phyloP scores from a whole-genome alignment of 2,888 invertebrate species.

The Melinopterus prodromus region DNA sequence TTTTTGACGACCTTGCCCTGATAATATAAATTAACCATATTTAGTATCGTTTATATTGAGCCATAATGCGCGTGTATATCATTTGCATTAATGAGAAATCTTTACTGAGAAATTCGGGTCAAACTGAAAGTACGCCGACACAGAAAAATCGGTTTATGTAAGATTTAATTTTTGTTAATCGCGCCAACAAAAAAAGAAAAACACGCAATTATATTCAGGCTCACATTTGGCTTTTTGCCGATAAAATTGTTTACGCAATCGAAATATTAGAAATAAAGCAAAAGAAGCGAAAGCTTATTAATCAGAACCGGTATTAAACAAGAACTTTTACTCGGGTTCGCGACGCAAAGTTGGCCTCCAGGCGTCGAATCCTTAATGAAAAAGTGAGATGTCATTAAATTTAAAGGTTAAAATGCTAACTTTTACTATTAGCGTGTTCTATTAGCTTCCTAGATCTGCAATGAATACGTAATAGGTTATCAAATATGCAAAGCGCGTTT shows the following conservation, averaged over 20 bases:
- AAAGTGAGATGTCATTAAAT: slow-evolving; percentile 15
- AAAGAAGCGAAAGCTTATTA: slow-evolving; percentile 27
- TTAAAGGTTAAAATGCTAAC: slow-evolving; percentile 12
- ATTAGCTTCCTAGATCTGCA: neutral
- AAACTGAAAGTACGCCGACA: slow-evolving; percentile 39
- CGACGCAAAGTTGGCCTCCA: neutral
- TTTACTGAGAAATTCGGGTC: slow-evolving; percentile 48
- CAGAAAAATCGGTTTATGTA: neutral
- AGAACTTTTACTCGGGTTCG: slow-evolving; percentile 28
- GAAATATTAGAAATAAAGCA: neutral
- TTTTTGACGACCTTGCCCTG: neutral
- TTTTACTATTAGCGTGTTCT: neutral
- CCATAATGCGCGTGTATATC: neutral
- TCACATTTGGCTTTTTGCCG: neutral
- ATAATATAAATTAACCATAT: neutral
- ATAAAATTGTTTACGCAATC: slow-evolving; percentile 20
- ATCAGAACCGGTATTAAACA: slow-evolving; percentile 28
- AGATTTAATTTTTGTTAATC: neutral
- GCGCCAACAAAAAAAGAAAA: slow-evolving; percentile 6
- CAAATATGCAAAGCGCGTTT: neutral
- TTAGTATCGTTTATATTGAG: neutral
- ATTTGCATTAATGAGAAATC: slow-evolving; percentile 18
- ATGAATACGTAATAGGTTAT: neutral
- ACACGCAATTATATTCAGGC: slow-evolving; percentile 12
- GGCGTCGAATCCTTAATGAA: neutral